phyloP scores from a whole-genome alignment of 2,888 invertebrate genomes.

The Gymnocheta viridis region DNA sequence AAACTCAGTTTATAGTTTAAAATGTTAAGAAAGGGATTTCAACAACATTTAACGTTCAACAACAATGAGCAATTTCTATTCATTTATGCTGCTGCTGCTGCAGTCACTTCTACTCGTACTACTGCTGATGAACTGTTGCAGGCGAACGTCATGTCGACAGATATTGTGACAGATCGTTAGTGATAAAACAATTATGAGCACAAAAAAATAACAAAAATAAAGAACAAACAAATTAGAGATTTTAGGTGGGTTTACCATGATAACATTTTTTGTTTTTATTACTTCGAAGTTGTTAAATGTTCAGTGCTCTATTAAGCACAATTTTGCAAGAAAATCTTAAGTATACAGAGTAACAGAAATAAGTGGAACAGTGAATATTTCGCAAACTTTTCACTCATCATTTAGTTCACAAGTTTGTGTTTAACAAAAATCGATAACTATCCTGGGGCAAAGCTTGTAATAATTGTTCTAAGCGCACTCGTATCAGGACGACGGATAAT shows the following conservation, averaged over 20 bases:
- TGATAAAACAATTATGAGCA: not conserved
- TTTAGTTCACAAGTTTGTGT: not conserved
- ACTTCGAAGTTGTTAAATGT: conserved; percentile 10
- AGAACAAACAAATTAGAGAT: conserved; percentile 3
- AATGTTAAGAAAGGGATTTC: conserved; percentile 31
- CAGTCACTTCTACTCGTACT: not conserved
- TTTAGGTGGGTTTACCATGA: conserved; percentile 13
- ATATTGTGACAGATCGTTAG: conserved; percentile 15
- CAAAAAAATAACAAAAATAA: too few relatives aligned
- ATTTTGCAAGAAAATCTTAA: not conserved
- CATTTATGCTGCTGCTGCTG: conserved; percentile 4
- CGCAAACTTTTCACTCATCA: too few relatives aligned
- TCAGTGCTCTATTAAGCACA: not conserved
- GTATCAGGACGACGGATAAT: too few relatives aligned
- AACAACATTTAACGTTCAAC: conserved; percentile 36
- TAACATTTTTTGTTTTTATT: not conserved
- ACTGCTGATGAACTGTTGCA: conserved; percentile 4
- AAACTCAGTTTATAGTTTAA: conserved; percentile 6
- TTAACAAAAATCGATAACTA: too few relatives aligned
- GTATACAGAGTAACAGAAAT: not conserved
- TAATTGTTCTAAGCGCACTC: too few relatives aligned
- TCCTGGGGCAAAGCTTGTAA: too few relatives aligned
- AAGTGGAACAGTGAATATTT: not conserved
- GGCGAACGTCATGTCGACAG: conserved; percentile 2
- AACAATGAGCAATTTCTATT: conserved; percentile 16